phyloP scores from a whole-genome alignment of 2,113 vertebrate species.

The Collichthys lucidus region DNA sequence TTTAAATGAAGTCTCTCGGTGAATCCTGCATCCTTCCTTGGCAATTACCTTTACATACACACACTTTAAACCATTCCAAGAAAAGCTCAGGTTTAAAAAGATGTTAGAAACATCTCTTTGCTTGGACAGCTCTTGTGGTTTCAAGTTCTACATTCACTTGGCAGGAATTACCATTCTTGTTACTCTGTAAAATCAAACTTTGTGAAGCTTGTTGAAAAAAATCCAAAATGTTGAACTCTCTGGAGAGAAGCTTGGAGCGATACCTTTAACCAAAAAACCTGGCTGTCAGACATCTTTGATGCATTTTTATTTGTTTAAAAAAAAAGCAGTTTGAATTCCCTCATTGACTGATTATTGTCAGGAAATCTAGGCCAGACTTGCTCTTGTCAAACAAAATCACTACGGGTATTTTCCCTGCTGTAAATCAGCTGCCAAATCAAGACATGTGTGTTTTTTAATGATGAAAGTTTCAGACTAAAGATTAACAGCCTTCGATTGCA shows the following conservation, averaged over 20 bases:
- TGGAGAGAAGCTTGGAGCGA: not conserved
- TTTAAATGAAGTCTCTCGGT: too few relatives aligned
- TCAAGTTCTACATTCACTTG: not conserved
- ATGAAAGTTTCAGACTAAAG: not conserved
- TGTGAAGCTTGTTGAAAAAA: not conserved
- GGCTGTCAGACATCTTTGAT: slow-evolving; percentile 26
- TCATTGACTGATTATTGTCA: slow-evolving; percentile 49
- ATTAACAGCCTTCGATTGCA: not conserved
- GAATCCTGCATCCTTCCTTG: too few relatives aligned
- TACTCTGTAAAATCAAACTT: slow-evolving; percentile 7
- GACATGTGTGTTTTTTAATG: not conserved
- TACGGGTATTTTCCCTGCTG: slow-evolving; percentile 2
- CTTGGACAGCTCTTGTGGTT: not conserved
- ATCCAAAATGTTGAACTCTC: not conserved
- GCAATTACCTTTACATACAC: too few relatives aligned
- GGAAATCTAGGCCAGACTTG: slow-evolving; percentile 51
- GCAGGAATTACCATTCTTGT: slow-evolving; percentile 3
- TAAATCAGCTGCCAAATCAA: slow-evolving; percentile 23
- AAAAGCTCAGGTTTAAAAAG: too few relatives aligned
- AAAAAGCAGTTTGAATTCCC: slow-evolving; percentile 43
- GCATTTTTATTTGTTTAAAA: not conserved
- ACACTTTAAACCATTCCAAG: too few relatives aligned
- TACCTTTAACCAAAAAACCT: slow-evolving; percentile 34
- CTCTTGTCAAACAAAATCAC: slow-evolving; percentile 34
- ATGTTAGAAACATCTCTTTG: too few relatives aligned